These are phyloP conservation scores for Chelonoidis abingdonii DNA, from an alignment of 2,113 vertebrate genomes.

Conservation along the genomic window DNA sequence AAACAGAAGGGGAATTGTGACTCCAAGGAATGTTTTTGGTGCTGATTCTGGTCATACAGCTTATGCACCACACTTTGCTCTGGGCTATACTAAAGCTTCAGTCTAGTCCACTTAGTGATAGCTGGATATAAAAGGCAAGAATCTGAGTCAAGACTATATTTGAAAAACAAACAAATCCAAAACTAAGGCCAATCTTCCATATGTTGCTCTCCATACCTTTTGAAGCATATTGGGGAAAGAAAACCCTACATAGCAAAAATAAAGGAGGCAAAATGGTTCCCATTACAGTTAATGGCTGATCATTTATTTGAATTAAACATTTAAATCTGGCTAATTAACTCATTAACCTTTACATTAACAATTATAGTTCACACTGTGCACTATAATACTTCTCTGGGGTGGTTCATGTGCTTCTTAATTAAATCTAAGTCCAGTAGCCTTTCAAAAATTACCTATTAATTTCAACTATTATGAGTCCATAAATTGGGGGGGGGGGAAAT, in stretches of 20 bases:
- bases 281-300: slow-evolving; percentile 46
- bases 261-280: slow-evolving; percentile 45
- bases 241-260: slow-evolving; percentile 20
- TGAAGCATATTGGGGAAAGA: background rate
- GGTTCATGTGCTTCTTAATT: slow-evolving; percentile 75
- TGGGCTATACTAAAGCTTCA: slow-evolving; percentile 17
- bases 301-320: slow-evolving; percentile 78
- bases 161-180: background rate
- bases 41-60: background rate
- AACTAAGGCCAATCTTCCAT: background rate
- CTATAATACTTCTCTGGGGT: slow-evolving; percentile 50
- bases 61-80: background rate
- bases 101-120: background rate
- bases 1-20: background rate
- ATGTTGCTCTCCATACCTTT: background rate
- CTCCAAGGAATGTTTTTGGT: background rate
- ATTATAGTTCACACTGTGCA: slow-evolving; percentile 75
- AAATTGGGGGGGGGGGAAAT: background rate
- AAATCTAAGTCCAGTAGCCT: slow-evolving; percentile 59
- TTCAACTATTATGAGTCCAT: background rate
- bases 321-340: slow-evolving; percentile 77
- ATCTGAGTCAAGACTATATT: background rate
- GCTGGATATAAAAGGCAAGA: background rate
- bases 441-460: slow-evolving; percentile 59
- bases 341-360: slow-evolving; percentile 80